phyloP scores from a whole-genome alignment of 2,113 vertebrate species.

The Geococcyx californianus region DNA sequence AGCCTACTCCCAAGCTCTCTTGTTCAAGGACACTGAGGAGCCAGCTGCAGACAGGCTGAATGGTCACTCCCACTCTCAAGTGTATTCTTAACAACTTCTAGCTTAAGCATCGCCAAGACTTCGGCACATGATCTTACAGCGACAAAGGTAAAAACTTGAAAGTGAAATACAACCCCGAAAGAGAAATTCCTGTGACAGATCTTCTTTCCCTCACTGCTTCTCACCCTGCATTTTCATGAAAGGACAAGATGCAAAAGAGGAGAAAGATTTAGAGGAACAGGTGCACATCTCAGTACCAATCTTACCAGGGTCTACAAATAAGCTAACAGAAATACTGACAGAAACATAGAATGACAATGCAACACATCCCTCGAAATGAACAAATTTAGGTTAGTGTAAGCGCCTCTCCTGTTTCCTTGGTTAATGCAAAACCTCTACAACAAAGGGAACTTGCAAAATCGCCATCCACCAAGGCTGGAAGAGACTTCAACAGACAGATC shows the following conservation, averaged over 20 bases:
- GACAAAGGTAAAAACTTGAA: conserved; percentile 57
- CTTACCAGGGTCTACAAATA: conserved; percentile 17
- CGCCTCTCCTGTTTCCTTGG: background rate
- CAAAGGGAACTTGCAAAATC: background rate
- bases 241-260: conserved; percentile 55
- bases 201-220: conserved; percentile 57
- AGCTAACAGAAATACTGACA: background rate
- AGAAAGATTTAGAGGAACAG: conserved; percentile 63
- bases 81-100: conserved; percentile 36
- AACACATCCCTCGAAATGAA: background rate
- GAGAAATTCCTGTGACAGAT: conserved; percentile 54
- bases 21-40: conserved; percentile 35
- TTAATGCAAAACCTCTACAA: background rate
- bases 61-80: background rate
- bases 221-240: conserved; percentile 58
- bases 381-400: background rate
- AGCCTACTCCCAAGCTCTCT: background rate
- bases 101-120: conserved; percentile 7
- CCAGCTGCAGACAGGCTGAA: conserved; percentile 23
- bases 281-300: background rate
- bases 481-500: background rate
- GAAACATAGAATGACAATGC: background rate
- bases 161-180: conserved; percentile 57
- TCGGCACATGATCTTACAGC: background rate
- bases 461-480: background rate